Evolutionary conservation across 2,113 vertebrate genomes (phyloP), one percentile per base, ranked within the genome.

Genomic region (Odontophorus gujanensis): DNA sequence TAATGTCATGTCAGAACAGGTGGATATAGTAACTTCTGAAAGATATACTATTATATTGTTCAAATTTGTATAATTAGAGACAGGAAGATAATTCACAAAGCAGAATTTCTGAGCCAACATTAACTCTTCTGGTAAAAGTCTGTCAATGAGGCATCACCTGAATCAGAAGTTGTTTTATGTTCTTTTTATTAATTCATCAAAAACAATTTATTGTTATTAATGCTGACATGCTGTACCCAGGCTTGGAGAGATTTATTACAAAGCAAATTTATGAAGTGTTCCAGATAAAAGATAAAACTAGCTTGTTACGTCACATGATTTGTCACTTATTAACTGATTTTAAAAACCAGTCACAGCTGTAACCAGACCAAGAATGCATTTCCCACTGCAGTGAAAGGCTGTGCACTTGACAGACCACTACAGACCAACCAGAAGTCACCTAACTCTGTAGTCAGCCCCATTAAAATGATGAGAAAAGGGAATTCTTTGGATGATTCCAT

Each of bases 271-370:
- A 66, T 25, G 72, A 82, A 95, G 74, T 48, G 59, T 62, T 80
- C 48, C 22, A 11, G 43, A 66, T 58, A 92, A 86, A 76, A 83
- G 87, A 76, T 58, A 96, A 96, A 90, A 89, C 26, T 22, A 53
- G 21, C 43, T 87, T 89, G 61, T 93, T 91, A 95, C 67, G 85
- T 93, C 93, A 94, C 66, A 67, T 73, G 57, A 55, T 24, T 59
- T 0, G 93, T 98, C 97, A 98, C 96, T 98, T 92, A 98, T 98
- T 98, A 98, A 98, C 97, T 58, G 66, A 74, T 38, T 82, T 83
- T 11, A 76, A 89, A 93, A 83, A 26, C 73, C 74, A 50, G 89
- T 53, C 81, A 72, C 73, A 92, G 76, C 85, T 90, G 83, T 53
- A 96, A 91, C 87, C 87, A 74, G 53, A 73, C n/a, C 48, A 96